Evolutionary conservation across 2,113 vertebrate species (phyloP), one percentile per base, ranked within the genome.

Genomic region (Pedionomus torquatus): DNA sequence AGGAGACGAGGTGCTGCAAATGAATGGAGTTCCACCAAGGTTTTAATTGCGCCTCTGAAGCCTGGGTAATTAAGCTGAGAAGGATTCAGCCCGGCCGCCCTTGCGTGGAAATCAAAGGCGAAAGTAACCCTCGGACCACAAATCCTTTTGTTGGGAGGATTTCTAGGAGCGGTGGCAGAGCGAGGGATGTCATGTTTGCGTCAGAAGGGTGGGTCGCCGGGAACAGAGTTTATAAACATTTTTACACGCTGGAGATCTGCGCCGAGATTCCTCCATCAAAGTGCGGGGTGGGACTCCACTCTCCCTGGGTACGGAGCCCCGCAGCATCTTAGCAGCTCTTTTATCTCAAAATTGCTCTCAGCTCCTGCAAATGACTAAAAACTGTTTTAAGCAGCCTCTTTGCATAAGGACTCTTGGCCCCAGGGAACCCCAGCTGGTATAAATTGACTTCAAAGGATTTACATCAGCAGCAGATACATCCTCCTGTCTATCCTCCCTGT

Each of bases 381-480:
- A 18, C 58, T 51, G 69, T 31, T 37, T 41, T 11, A 2, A 31
- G 94, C 76, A 49, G 54, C 79, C 33, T 89, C 74, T 93, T 91
- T 89, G 89, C 94, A 90, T 93, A 43, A 90, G 80, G 90, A 19
- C 92, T 97, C 87, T 46, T 83, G 93, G 94, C 94, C 92, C 55
- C 48, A 8, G 96, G 94, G 92, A 95, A 3, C 77, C 83, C 82
- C 92, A 76, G 92, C 90, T 82, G 90, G 92, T 61, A 74, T 46
- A 33, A 35, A 75, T 57, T 7, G 7, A 84, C 86, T 95, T 92
- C 95, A 96, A 87, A 96, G 90, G 55, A 0, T 55, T 89, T 81
- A 39, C 96, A 87, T 9, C 77, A 44, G 87, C 72, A 26, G 91
- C 82, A 90, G 48, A 89, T 81, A 51, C 69, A 18, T 51, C 76